Percentiles rank a stretch among this genome's conserved stretches.
These are phyloP conservation scores for Netelia fuscicornis DNA, from an alignment of 2,888 invertebrate genomes.

Conservation along the genomic window DNA sequence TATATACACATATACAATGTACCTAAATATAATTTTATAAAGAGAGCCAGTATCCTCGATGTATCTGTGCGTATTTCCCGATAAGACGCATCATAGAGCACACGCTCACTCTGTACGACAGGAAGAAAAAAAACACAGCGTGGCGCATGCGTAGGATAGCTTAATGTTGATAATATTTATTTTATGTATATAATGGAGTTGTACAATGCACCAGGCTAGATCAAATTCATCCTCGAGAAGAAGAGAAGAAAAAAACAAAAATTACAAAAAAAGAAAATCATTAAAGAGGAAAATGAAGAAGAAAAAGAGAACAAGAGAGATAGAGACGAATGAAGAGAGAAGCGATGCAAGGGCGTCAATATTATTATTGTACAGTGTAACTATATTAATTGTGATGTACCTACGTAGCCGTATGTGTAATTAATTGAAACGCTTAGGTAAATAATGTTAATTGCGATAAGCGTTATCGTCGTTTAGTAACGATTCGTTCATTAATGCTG, in stretches of 20 bases:
- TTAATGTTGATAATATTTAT: conserved; percentile 85
- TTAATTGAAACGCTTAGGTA: conserved; percentile 61
- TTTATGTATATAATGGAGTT: conserved; percentile 84
- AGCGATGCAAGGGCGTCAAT: conserved; percentile 61
- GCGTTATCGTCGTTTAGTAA: conserved; percentile 73
- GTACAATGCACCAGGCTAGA: conserved; percentile 80
- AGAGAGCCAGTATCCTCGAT: conserved; percentile 84
- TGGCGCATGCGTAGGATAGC: conserved; percentile 79
- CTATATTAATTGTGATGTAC: conserved; percentile 84
- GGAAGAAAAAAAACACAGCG: conserved; percentile 46
- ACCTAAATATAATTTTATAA: conserved; percentile 84
- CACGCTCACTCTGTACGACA: conserved; percentile 25
- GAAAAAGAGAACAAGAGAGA: background rate
- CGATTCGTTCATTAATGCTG: conserved; percentile 64
- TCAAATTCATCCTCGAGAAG: conserved; percentile 58
- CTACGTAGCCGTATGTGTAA: conserved; percentile 82
- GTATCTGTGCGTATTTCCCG: conserved; percentile 73
- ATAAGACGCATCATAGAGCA: conserved; percentile 50
- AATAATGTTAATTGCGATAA: conserved; percentile 52
- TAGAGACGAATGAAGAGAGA: background rate
- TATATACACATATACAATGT: conserved; percentile 80
- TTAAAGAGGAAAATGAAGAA: conserved; percentile 6
- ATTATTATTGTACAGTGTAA: conserved; percentile 83
- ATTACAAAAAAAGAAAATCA: background rate
- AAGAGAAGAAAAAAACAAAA: background rate